Percentiles rank a stretch among this genome's conserved stretches.
These are phyloP conservation scores for Tenthredo notha DNA, from an alignment of 2,888 invertebrate genomes.

Conservation along the genomic window DNA sequence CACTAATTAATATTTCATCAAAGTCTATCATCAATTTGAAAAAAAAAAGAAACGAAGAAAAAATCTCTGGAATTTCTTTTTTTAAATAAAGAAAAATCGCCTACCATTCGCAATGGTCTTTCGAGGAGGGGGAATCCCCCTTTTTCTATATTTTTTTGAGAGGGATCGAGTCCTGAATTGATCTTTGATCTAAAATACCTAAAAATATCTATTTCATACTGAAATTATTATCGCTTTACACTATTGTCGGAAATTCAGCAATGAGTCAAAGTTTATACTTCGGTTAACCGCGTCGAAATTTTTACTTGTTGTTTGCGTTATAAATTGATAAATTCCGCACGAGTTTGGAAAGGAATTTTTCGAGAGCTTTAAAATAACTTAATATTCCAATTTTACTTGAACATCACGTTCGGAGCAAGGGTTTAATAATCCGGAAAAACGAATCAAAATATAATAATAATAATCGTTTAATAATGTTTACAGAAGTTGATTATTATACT, in stretches of 20 bases:
- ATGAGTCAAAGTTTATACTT: not conserved
- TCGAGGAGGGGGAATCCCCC: no score
- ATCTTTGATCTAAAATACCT: not conserved
- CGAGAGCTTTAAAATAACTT: not conserved
- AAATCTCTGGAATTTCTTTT: no score
- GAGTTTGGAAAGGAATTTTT: not conserved
- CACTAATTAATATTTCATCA: no score
- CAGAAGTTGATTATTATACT: no score
- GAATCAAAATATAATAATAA: not conserved
- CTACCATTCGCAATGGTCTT: no score
- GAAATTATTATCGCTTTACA: not conserved
- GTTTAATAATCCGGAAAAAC: no score
- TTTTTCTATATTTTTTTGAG: no score
- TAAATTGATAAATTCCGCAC: not conserved
- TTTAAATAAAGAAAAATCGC: no score
- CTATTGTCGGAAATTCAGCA: not conserved
- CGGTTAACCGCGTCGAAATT: not conserved
- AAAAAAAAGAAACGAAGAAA: no score
- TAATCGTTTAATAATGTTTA: not conserved
- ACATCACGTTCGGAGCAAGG: not conserved
- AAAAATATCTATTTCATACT: not conserved
- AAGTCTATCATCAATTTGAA: no score
- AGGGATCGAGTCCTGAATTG: not conserved
- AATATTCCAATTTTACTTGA: not conserved
- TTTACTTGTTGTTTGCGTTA: not conserved